phyloP scores from a whole-genome alignment of 2,797 vertebrate genomes.

The Danio kyathit region DNA sequence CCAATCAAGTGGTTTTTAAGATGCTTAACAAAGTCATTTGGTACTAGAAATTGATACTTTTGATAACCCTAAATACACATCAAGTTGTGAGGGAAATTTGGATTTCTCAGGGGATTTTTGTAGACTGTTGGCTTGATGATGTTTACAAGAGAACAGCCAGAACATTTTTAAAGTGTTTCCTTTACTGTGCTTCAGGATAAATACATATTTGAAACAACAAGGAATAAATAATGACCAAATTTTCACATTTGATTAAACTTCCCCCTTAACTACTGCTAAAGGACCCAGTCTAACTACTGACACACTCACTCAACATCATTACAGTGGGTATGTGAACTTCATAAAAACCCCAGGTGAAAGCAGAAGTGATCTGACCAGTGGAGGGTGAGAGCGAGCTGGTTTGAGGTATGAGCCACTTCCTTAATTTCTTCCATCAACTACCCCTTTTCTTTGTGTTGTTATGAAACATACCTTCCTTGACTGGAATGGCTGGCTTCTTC shows the following conservation, averaged over 20 bases:
- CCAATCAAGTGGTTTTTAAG: too few species aligned
- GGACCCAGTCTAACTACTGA: neutral
- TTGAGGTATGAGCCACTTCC: neutral
- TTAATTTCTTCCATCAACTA: neutral
- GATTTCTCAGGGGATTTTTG: too few species aligned
- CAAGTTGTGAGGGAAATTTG: too few species aligned
- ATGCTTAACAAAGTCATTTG: too few species aligned
- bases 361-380: slow-evolving; percentile 10
- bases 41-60: too few species aligned
- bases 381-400: slow-evolving; percentile 16
- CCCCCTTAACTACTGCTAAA: neutral
- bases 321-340: neutral
- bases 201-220: neutral
- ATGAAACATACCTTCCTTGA: slow-evolving; percentile 91
- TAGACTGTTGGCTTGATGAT: neutral
- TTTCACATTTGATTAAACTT: neutral
- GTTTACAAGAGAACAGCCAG: neutral
- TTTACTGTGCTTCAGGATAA: neutral
- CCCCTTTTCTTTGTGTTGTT: neutral
- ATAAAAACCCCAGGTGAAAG: neutral
- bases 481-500: slow-evolving; percentile 95
- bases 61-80: too few species aligned
- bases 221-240: neutral
- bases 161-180: neutral
- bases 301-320: neutral